Base-by-base conservation (phyloP, 2,113 vertebrate genomes). In the Tupaia chinensis region DNA sequence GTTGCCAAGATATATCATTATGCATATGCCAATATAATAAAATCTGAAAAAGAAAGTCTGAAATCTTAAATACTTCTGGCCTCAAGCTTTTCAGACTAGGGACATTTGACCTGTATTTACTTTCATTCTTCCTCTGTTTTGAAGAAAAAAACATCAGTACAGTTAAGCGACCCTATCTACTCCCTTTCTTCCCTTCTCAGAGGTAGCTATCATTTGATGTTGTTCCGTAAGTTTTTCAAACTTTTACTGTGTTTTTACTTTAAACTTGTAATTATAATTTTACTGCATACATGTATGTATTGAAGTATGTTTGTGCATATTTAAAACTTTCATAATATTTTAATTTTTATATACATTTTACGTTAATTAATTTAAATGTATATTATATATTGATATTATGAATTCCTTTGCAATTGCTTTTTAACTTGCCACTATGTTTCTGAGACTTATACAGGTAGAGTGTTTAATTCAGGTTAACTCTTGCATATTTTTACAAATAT, bases 231-330 rank as follows among this genome's bases (percentile, higher is more conserved):
- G 3, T 87, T 53, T 83, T 80, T 87, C 84, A 17, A 82, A 78
- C 5, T 9, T 77, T 93, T 85, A 80, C 22, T 82, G 63, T 77
- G 23, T 56, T 79, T 89, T 92, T n/a, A 78, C 10, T 34, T 86
- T 94, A 63, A 96, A 70, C 23, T 54, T 77, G 10, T 29, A 80
- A 76, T 82, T 89, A 70, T 54, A 92, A 54, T 94, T 89, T 85
- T 83, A 87, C 66, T 60, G n/a, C 3, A 60, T 68, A 94, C 81
- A 63, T 16, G 1, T 94, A 27, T 10, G 8, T 54, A 65, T 73
- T 68, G 92, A 70, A 78, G 72, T 89, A 54, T 61, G 29, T 78
- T 69, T 66, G 4, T 84, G 4, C 60, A 34, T 53, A 81, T 83
- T 70, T 74, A 29, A 87, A 82, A 20, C 25, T 9, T 78, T 91